These are phyloP conservation scores for Drosophila seguyi DNA, from an alignment of 1,140 invertebrate species.

Conservation along the genomic window DNA sequence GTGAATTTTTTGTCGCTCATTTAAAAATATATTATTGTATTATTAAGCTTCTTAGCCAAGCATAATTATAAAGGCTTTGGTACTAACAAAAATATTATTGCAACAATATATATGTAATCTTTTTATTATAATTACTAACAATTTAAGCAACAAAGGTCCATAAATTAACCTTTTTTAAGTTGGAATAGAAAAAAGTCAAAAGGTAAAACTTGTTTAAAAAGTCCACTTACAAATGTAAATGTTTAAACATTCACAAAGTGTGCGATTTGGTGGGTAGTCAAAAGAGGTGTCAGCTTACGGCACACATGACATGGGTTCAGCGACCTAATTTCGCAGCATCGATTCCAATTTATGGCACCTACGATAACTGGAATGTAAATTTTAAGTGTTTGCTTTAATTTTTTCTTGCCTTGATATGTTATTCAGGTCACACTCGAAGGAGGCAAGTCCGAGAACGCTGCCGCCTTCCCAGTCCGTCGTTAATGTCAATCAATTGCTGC, in stretches of 20 bases:
- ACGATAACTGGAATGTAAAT: conserved; percentile 29
- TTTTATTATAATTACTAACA: not conserved
- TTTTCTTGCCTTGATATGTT: conserved; percentile 24
- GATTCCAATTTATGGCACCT: conserved; percentile 33
- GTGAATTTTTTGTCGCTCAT: not conserved
- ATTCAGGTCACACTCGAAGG: conserved; percentile 52
- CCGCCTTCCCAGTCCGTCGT: conserved; percentile 4
- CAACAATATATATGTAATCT: not conserved
- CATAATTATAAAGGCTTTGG: not conserved
- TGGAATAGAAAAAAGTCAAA: not conserved
- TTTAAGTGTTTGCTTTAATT: conserved; percentile 40
- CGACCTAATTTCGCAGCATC: conserved; percentile 31
- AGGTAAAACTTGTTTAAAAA: not conserved
- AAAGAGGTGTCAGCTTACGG: conserved; percentile 33
- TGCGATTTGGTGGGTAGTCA: conserved; percentile 1
- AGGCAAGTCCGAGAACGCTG: not conserved
- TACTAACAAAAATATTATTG: not conserved
- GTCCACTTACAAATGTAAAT: not conserved
- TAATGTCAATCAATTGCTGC: conserved; percentile 72
- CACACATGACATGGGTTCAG: conserved; percentile 31
- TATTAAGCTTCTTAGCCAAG: not conserved
- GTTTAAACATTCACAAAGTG: not conserved
- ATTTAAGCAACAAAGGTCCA: not conserved
- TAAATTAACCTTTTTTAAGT: not conserved
- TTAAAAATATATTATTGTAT: not conserved